A percentile compares a stretch with the other conserved stretches of the same genome.
Evolutionary conservation across 2,113 vertebrate genomes (phyloP).

Genomic region (Tonatia bakeri): DNA sequence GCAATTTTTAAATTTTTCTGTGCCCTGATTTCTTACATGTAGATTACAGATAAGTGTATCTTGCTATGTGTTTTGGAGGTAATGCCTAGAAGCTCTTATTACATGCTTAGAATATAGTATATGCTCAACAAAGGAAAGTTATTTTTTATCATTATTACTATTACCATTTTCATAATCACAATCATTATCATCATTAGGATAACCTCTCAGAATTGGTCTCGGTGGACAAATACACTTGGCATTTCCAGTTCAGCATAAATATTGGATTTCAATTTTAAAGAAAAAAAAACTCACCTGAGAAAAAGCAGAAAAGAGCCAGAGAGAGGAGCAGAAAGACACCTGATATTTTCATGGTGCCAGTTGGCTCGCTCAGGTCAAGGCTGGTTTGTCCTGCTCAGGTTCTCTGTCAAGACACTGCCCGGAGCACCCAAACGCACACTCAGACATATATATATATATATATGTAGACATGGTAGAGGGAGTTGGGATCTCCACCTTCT

Average conservation of each 20-base stretch:
- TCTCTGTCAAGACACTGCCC: constrained; percentile 53
- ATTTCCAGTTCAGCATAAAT: background rate
- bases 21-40: background rate
- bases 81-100: background rate
- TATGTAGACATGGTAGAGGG: constrained; percentile 27
- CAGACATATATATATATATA: background rate
- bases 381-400: background rate
- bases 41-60: background rate
- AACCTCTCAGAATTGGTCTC: background rate
- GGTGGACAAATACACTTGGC: background rate
- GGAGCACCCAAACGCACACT: constrained; percentile 37
- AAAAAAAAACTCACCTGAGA: constrained; percentile 77
- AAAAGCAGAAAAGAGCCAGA: constrained; percentile 78
- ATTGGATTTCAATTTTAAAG: background rate
- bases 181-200: background rate
- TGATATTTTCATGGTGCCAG: constrained; percentile 78
- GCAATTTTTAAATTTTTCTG: background rate
- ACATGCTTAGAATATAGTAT: background rate
- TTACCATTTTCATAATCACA: background rate
- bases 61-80: background rate
- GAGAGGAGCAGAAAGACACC: constrained; percentile 78
- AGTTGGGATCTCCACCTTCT: constrained; percentile 79
- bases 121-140: background rate
- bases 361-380: constrained; percentile 55
- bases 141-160: background rate